These are phyloP conservation scores for Petrolisthes manimaculis DNA, from an alignment of 2,888 invertebrate species.

Conservation along the genomic window DNA sequence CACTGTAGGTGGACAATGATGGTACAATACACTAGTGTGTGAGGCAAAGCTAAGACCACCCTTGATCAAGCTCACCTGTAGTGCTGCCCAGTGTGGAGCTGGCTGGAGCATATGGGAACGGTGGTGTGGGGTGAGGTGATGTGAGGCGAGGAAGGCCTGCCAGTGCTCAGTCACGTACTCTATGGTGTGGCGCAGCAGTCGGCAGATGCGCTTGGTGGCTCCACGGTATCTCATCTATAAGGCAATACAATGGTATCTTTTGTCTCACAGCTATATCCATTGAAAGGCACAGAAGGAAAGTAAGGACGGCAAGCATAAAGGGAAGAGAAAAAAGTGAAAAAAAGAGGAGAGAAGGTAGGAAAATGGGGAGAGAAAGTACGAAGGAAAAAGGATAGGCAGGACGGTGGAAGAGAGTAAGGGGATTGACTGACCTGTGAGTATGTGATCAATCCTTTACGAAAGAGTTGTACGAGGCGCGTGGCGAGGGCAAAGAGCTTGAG, in stretches of 20 bases:
- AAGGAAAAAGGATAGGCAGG: no score
- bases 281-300: no score
- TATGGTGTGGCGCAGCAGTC: slow-evolving; percentile 79
- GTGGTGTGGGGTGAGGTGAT: slow-evolving; percentile 27
- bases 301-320: no score
- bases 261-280: no score
- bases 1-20: no score
- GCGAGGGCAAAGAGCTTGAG: slow-evolving; percentile 80
- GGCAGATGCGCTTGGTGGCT: slow-evolving; percentile 76
- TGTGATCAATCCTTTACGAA: slow-evolving; percentile 72
- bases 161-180: slow-evolving; percentile 82
- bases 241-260: no score
- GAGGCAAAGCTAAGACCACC: not conserved
- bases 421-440: slow-evolving; percentile 74
- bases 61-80: slow-evolving; percentile 32
- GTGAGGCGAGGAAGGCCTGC: slow-evolving; percentile 72
- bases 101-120: slow-evolving; percentile 17
- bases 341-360: no score
- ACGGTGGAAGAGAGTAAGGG: no score
- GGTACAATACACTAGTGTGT: not conserved
- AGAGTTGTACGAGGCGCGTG: slow-evolving; percentile 70
- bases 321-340: no score
- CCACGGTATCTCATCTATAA: slow-evolving; percentile 76
- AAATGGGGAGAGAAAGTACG: no score
- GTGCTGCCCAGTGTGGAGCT: slow-evolving; percentile 29